These are phyloP conservation scores for Acrossocheilus fasciatus DNA, from an alignment of 2,797 vertebrate species.

Conservation along the genomic window DNA sequence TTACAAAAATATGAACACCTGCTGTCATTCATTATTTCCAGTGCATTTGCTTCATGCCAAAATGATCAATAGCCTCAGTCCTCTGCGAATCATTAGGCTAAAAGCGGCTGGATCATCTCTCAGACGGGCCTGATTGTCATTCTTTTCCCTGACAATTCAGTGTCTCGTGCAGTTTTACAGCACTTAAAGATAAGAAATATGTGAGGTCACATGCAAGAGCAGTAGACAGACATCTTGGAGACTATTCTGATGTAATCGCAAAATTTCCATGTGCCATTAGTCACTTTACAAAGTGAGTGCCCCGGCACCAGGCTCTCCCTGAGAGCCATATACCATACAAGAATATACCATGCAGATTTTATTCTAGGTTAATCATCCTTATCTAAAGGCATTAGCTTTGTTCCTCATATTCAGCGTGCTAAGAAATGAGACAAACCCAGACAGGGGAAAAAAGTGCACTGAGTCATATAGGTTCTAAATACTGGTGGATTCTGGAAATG, in stretches of 20 bases:
- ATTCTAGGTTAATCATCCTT: slow-evolving; percentile 67
- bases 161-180: slow-evolving; percentile 47
- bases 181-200: slow-evolving; percentile 40
- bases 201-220: slow-evolving; percentile 50
- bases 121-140: slow-evolving; percentile 42
- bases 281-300: slow-evolving; percentile 41
- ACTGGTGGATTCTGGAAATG: slow-evolving; percentile 26
- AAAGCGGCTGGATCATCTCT: slow-evolving; percentile 59
- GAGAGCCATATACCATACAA: slow-evolving; percentile 47
- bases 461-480: slow-evolving; percentile 41
- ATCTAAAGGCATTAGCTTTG: slow-evolving; percentile 55
- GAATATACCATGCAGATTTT: slow-evolving; percentile 45
- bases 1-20: slow-evolving; percentile 76
- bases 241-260: slow-evolving; percentile 45
- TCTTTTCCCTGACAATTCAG: slow-evolving; percentile 56
- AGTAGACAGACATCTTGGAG: slow-evolving; percentile 50
- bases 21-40: slow-evolving; percentile 73
- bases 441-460: slow-evolving; percentile 15
- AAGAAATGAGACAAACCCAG: slow-evolving; percentile 32
- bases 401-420: slow-evolving; percentile 27
- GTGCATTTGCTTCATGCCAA: slow-evolving; percentile 63
- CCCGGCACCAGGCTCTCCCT: slow-evolving; percentile 21
- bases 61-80: slow-evolving; percentile 64
- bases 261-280: slow-evolving; percentile 34
- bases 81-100: slow-evolving; percentile 62